Evolutionary conservation across 1,140 invertebrate species (phyloP).

Genomic region (Brachionus sp.): DNA sequence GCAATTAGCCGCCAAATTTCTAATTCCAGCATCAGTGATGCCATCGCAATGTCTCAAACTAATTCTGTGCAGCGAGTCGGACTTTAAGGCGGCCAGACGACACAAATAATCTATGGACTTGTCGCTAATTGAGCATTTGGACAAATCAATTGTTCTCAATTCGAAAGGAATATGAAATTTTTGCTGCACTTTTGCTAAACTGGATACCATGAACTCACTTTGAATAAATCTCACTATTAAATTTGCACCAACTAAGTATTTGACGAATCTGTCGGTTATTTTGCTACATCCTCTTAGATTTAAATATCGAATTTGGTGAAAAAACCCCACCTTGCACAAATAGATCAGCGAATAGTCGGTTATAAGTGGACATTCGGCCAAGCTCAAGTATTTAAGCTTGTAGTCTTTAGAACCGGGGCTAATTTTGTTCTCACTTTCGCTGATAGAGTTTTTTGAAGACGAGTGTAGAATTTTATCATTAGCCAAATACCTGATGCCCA

Average conservation of each 20-base stretch:
- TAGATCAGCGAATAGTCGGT: slow-evolving; percentile 7
- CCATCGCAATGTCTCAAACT: slow-evolving; percentile 4
- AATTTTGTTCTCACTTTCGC: not conserved
- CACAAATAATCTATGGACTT: slow-evolving; percentile 33
- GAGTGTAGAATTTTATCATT: slow-evolving; percentile 18
- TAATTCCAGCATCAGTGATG: slow-evolving; percentile 6
- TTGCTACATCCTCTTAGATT: slow-evolving; percentile 22
- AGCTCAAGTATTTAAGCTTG: slow-evolving; percentile 1
- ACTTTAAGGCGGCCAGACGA: not conserved
- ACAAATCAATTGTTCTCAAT: slow-evolving; percentile 7
- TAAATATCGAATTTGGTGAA: not conserved
- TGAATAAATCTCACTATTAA: not conserved
- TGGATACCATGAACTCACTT: not conserved
- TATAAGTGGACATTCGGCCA: not conserved
- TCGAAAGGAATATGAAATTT: slow-evolving; percentile 5
- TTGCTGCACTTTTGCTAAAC: not conserved
- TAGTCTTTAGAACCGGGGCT: not conserved
- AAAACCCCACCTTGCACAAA: slow-evolving; percentile 19
- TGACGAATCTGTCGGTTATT: not conserved
- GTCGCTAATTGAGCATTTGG: slow-evolving; percentile 10
- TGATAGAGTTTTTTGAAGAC: not conserved
- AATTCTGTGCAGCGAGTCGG: not conserved
- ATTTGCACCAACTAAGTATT: not conserved
- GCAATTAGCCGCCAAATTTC: not conserved
- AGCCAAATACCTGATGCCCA: not conserved